Base-by-base conservation (phyloP, 2,797 vertebrate species). In the Bucorvus abyssinicus region DNA sequence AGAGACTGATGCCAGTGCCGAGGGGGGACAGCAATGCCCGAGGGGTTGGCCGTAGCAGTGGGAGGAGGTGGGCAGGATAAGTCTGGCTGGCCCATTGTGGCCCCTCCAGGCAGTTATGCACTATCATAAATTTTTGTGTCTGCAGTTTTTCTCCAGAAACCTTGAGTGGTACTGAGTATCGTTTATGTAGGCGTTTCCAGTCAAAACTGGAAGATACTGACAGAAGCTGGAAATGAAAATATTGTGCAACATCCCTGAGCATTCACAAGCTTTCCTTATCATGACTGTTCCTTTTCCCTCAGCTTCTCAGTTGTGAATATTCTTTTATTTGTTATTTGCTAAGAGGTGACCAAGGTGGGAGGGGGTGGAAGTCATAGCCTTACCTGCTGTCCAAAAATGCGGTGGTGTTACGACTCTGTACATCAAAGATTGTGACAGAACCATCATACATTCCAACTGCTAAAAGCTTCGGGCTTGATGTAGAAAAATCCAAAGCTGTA, bases 401-500 rank as follows among this genome's bases (percentile, higher is more conserved):
- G 0, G 87, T 2, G 12, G 55, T 68, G 2, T 78, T 70, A 29
- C 57, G 68, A 71, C 67, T 97, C 68, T 95, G 97, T 6, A 99
- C 96, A 0, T 98, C 97, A 56, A 98, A 99, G 91, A 98, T 56
- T 3, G 98, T 95, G 5, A 99, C 91, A 3, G 55, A 97, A 7
- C 99, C 99, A 1, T 97, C 93, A 40, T 97, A 92, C 97, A 96
- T 97, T 19, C 99, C 99, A 22, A 99, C 98, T 5, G 99, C 99
- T 84, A 99, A 63, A 53, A 98, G 98, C 30, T 97, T 95, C 1
- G 98, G 98, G 34, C 94, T 94, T 8, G 24, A 96, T 47, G 57
- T 60, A 3, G 99, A 99, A 79, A 99, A 99, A 94, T 99, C 99
- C 97, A 99, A 36, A 13, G 98, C 97, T 0, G 98, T 99, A 18